Evolutionary conservation across 2,113 vertebrate species (phyloP), one percentile per base, ranked within the genome.

Genomic region (Chamaea fasciata): DNA sequence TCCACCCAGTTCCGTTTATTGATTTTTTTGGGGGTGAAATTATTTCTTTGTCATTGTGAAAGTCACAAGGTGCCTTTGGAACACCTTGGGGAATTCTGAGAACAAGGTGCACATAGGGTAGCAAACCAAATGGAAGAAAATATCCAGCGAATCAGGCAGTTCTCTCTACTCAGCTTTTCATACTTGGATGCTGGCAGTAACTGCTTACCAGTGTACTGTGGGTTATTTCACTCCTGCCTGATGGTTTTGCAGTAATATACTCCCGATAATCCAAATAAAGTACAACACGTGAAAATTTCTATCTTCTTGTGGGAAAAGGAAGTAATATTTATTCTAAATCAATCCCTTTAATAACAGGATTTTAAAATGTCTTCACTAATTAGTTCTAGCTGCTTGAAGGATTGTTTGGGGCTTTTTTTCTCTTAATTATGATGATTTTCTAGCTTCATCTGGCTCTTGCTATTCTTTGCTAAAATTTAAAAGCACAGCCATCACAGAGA

Each of bases 391-490:
- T 94, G n/a, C 74, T 94, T 69, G 74, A 95, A 68, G 35, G 23
- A 24, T 33, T 82, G 67, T 88, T 91, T 44, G 10, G 31, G 12
- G 10, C 30, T 81, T 57, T 57, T 71, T 60, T 53, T 26, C 73
- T 91, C 7, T 90, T 93, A 93, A 81, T 93, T 95, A 90, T 94
- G 76, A 86, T 49, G 50, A 97, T 96, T 94, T 93, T 91, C 50
- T 97, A 96, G 94, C 65, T 71, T 97, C 92, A 92, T 92, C 86
- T 97, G 94, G 79, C 67, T 97, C 93, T 95, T 95, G 56, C 65
- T 94, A 83, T 75, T 96, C 47, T 93, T 93, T 93, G 79, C 81
- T 95, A 55, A 92, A 90, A 79, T 93, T 87, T 91, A 67, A 95
- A 95, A 94, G 27, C 68, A 89, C 47, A 92, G 63, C 57, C 96